A percentile compares a stretch with the other conserved stretches of the same genome.
phyloP scores from a whole-genome alignment of 2,113 vertebrate genomes.

The Passer domesticus region DNA sequence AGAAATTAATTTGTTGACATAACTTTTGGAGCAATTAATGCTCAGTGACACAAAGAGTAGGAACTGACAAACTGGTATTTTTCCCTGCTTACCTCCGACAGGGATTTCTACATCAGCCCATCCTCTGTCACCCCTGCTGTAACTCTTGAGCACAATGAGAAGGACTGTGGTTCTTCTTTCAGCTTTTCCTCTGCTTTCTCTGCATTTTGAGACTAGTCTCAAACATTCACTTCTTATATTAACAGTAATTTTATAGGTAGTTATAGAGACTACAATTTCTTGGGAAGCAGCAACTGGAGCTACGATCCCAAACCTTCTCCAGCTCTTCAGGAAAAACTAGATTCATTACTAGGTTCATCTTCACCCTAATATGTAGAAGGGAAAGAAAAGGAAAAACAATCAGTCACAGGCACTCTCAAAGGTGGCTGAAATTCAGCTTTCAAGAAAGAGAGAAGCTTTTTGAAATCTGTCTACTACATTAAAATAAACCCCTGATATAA shows the following conservation, averaged over 20 bases:
- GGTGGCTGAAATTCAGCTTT: not conserved
- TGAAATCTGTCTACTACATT: not conserved
- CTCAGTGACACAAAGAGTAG: not conserved
- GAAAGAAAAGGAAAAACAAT: not conserved
- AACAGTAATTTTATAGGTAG: not conserved
- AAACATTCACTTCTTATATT: not conserved
- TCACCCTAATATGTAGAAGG: constrained; percentile 46
- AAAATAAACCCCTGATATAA: not conserved
- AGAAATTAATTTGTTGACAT: not conserved
- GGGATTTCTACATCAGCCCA: not conserved
- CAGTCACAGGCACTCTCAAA: not conserved
- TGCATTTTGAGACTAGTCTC: not conserved
- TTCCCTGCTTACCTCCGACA: not conserved
- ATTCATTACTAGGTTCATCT: not conserved
- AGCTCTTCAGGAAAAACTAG: not conserved
- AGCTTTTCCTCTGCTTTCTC: not conserved
- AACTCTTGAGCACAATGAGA: not conserved
- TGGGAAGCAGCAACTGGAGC: not conserved
- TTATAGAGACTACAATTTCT: constrained; percentile 13
- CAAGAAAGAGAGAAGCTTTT: not conserved
- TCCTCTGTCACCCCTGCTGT: not conserved
- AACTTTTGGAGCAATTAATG: not conserved
- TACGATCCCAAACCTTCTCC: not conserved
- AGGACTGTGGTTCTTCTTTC: not conserved
- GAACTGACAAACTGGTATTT: not conserved